These are phyloP conservation scores for Brachypodius melanocephalos DNA, from an alignment of 2,113 vertebrate species.

Conservation along the genomic window DNA sequence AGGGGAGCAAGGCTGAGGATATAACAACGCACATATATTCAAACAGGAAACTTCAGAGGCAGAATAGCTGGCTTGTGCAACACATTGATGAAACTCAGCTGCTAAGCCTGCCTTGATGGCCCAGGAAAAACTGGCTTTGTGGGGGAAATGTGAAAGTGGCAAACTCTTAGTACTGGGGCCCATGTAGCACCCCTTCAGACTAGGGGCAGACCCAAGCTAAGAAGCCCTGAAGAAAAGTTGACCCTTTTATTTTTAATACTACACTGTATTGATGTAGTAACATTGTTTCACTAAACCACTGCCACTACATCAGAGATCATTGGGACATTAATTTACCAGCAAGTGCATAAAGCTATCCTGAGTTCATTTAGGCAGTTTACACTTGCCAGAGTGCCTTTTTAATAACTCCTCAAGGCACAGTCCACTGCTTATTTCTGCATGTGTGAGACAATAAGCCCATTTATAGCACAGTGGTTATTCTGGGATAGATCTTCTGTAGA, in stretches of 20 bases:
- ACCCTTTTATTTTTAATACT: neutral
- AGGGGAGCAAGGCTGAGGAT: neutral
- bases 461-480: neutral
- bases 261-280: neutral
- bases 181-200: neutral
- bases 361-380: neutral
- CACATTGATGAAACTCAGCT: neutral
- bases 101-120: neutral
- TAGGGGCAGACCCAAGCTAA: neutral
- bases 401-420: neutral
- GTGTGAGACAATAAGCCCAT: neutral
- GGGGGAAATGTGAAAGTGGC: neutral
- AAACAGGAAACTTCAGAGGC: neutral
- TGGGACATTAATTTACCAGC: neutral
- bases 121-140: neutral
- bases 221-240: neutral
- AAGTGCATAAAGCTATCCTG: neutral
- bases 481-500: neutral
- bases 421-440: neutral
- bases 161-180: neutral
- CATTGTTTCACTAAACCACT: neutral
- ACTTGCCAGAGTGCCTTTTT: neutral
- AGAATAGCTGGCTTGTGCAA: neutral
- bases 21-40: neutral
- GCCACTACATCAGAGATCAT: neutral